phyloP scores from a whole-genome alignment of 2,797 vertebrate species.

The Thripadectes ignobilis region DNA sequence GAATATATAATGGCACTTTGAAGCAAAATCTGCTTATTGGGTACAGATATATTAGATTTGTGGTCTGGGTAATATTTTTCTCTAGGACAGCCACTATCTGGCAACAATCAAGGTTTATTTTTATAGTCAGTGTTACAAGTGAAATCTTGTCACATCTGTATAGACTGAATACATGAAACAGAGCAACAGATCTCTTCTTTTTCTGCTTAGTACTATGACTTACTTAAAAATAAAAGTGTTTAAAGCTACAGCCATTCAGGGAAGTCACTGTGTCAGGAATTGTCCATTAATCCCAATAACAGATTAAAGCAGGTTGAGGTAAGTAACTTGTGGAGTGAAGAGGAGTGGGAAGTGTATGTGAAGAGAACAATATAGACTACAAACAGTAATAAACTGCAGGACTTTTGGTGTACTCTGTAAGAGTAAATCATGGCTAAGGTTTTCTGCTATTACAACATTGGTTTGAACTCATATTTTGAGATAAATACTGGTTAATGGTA shows the following conservation, averaged over 20 bases:
- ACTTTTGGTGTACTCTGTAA: background rate
- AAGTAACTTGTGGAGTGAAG: background rate
- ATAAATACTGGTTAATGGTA: background rate
- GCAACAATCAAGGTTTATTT: background rate
- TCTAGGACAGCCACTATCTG: background rate
- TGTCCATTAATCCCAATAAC: background rate
- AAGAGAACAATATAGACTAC: background rate
- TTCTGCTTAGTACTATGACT: background rate
- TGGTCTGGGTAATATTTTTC: background rate
- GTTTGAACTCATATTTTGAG: background rate
- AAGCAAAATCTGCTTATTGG: background rate
- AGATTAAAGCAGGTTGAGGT: background rate
- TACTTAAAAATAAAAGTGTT: background rate
- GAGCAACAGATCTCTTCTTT: background rate
- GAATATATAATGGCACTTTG: background rate
- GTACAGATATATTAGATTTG: background rate
- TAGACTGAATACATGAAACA: background rate
- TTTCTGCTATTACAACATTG: background rate
- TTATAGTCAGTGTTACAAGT: background rate
- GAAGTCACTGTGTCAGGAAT: background rate
- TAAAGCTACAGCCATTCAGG: background rate
- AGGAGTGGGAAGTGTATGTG: background rate
- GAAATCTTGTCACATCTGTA: background rate
- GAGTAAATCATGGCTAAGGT: background rate
- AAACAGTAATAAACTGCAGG: background rate